Base-by-base conservation (phyloP, 2,113 vertebrate species). In the Puma concolor region DNA sequence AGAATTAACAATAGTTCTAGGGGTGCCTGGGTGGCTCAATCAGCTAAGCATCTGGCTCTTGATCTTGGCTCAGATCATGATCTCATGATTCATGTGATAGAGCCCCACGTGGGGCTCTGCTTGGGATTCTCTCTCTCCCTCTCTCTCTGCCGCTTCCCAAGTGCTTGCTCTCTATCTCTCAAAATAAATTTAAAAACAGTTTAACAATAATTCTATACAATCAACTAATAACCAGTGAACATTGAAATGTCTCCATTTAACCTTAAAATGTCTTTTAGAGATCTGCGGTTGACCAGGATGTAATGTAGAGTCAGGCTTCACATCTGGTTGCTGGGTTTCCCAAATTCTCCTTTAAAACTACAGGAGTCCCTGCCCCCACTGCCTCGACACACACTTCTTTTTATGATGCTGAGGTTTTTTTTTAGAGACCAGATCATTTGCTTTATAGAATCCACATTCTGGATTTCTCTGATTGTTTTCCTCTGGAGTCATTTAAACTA, bases 341-440 rank as follows among this genome's bases (percentile, higher is more conserved):
- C 52, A 19, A 23, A 8, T 44, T 50, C 19, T 36, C 38, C n/a
- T 92, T 52, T 66, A 69, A 69, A 97, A 36, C 2, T 4, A 84
- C 27, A 12, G n/a, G 0, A 10, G 25, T 11, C 69, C 33, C 19
- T 76, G 3, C 3, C 7, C 27, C 7, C 2, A 2, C 9, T 36
- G 4, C 69, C 8, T 8, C 16, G 7, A 72, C 7, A 48, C 0
- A 67, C 4, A 38, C 38, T 25, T 33, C 36, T 91, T 84, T 82
- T 66, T 41, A 48, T 25, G 33, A 90, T 13, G 48, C 19, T 83
- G 31, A 33, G 29, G 36, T 36, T 36, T 74, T 60, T 27, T 94
- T 52, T 33, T 6, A 48, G 54, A 85, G 15, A 92, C 11, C 1
- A 31, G 27, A n/a, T 66, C 11, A 5, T 13, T 27, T 79, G 31